Evolutionary conservation across 1,140 invertebrate species (phyloP), one percentile per base, ranked within the genome.

Genomic region (Reticulitermes speratus): DNA sequence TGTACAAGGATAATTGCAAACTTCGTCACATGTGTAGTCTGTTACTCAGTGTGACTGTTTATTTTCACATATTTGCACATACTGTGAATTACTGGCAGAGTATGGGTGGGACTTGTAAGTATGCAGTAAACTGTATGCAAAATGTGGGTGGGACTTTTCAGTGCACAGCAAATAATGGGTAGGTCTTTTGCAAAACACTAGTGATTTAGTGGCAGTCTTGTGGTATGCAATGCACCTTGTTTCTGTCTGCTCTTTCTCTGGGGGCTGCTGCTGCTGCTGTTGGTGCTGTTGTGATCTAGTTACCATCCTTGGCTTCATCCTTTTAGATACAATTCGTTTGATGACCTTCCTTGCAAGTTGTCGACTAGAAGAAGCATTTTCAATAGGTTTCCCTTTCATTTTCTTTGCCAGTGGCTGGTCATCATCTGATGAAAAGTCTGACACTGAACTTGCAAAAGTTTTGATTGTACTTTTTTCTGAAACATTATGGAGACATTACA

Each of bases 371-470:
- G 44, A 52, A 12, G 48, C 48, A 44, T 38, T 30, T 44, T 86
- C 85, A 44, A 52, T 44, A 81, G 85, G 75, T 32, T 65, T 48
- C 38, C 65, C 84, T 75, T 86, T 85, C 84, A 84, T 86, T 82
- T 85, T 86, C 44, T 88, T 87, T 82, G 88, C 88, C 44, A 90
- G 87, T 81, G 90, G 90, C 86, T 91, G 88, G 75, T 91, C 90
- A 65, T 91, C 90, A 75, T 91, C 91, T 9, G 91, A 92, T 38
- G 90, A 89, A 83, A 89, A 90, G 75, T 91, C 90, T 38, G 90
- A 90, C 55, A 88, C n/a, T 75, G 87, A 87, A 59, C 87, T 88
- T 65, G 83, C 87, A 83, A 88, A 86, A 44, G 32, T 85, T 84
- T 87, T 86, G 30, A 32, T 85, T 21, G 55, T 75, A 52, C 8